Conservation (phyloP, 2,888 invertebrate genomes). For the Entomobrya proxima region DNA sequence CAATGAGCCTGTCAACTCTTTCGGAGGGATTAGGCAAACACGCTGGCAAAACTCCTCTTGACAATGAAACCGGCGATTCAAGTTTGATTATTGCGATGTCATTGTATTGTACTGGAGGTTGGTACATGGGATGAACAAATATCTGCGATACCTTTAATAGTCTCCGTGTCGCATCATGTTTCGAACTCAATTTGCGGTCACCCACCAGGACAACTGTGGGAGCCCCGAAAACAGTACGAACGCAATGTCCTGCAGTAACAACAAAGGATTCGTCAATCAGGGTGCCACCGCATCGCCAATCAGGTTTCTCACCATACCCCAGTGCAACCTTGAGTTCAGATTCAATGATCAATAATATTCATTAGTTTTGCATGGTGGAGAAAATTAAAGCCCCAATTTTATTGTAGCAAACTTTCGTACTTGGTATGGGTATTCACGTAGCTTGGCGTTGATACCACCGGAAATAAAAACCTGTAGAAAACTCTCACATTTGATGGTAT, state of each 20-base stretch:
- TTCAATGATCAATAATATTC: not conserved
- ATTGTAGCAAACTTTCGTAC: slow-evolving; percentile 1
- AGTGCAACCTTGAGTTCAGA: slow-evolving; percentile 56
- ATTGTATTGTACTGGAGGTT: slow-evolving; percentile 67
- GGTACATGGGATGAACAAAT: slow-evolving; percentile 71
- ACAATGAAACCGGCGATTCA: slow-evolving; percentile 38
- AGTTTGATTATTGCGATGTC: slow-evolving; percentile 74
- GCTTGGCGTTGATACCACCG: slow-evolving; percentile 60
- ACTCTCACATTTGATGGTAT: slow-evolving; percentile 1
- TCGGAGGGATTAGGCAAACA: slow-evolving; percentile 69
- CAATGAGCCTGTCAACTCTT: slow-evolving; percentile 36
- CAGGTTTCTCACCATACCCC: slow-evolving; percentile 59
- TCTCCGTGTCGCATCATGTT: slow-evolving; percentile 9
- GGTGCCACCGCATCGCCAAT: slow-evolving; percentile 69
- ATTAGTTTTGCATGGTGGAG: not conserved
- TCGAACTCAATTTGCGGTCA: slow-evolving; percentile 44
- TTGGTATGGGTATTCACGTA: slow-evolving; percentile 65
- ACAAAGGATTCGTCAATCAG: slow-evolving; percentile 52
- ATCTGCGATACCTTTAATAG: slow-evolving; percentile 55
- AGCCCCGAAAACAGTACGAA: slow-evolving; percentile 34
- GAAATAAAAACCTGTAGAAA: slow-evolving; percentile 45
- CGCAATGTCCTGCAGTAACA: slow-evolving; percentile 66
- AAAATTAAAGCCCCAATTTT: too few species aligned
- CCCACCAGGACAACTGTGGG: slow-evolving; percentile 58
- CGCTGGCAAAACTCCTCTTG: slow-evolving; percentile 68